phyloP scores from a whole-genome alignment of 2,113 vertebrate species.

The Sporophila hypoxantha region DNA sequence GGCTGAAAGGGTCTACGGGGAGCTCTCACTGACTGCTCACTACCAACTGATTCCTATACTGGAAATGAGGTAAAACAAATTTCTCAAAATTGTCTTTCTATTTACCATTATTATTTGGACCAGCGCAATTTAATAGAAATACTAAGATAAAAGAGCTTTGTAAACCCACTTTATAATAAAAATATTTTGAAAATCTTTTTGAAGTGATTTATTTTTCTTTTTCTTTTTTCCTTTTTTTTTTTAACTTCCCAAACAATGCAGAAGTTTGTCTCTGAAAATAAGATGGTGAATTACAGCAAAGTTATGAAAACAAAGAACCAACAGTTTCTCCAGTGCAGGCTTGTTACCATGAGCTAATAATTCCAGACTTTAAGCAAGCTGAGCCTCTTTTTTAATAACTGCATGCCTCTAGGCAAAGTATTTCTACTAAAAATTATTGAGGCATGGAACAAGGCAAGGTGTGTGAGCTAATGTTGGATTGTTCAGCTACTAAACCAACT shows the following conservation, averaged over 20 bases:
- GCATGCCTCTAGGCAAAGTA: conserved; percentile 75
- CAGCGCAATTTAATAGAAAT: background rate
- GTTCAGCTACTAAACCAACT: conserved; percentile 72
- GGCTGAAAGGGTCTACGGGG: background rate
- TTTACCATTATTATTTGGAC: background rate
- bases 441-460: conserved; percentile 77
- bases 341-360: conserved; percentile 78
- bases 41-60: background rate
- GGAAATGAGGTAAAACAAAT: background rate
- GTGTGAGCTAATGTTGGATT: conserved; percentile 78
- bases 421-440: conserved; percentile 81
- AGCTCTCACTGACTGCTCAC: background rate
- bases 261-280: conserved; percentile 67
- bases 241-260: conserved; percentile 59
- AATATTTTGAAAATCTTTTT: background rate
- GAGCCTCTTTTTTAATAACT: conserved; percentile 78
- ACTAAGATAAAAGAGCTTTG: background rate
- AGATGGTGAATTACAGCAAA: conserved; percentile 67
- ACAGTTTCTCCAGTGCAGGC: conserved; percentile 76
- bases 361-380: conserved; percentile 75
- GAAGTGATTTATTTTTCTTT: conserved; percentile 31
- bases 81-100: background rate
- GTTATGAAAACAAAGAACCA: conserved; percentile 74
- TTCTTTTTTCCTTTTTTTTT: background rate
- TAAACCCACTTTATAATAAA: conserved; percentile 4